Conservation (phyloP, 1,140 invertebrate genomes). For the Anastrepha ludens region DNA sequence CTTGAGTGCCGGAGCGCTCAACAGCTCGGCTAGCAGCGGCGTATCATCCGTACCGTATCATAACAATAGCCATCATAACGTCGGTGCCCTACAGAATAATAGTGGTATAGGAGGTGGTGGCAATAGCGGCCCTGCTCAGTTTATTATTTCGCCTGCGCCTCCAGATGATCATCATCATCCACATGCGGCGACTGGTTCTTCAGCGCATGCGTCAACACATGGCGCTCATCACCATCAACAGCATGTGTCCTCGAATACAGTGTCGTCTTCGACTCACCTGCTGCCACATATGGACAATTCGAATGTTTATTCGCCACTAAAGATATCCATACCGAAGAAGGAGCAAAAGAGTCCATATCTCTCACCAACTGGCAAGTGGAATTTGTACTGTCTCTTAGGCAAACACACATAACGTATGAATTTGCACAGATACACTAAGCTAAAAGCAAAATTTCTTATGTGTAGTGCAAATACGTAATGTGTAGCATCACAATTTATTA, state of each 20-base stretch:
- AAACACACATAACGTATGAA: not conserved
- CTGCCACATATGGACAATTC: conserved; percentile 57
- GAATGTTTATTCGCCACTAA: conserved; percentile 72
- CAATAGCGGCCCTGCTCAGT: conserved; percentile 47
- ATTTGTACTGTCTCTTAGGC: conserved; percentile 55
- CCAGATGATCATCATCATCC: conserved; percentile 61
- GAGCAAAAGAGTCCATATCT: conserved; percentile 89
- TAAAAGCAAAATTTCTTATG: not conserved
- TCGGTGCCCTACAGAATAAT: conserved; percentile 2
- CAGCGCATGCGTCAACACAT: conserved; percentile 59
- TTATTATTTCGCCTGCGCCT: conserved; percentile 58
- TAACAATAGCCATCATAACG: conserved; percentile 7
- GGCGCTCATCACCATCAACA: conserved; percentile 55
- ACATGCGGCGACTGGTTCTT: conserved; percentile 59
- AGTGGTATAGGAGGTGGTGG: conserved; percentile 27
- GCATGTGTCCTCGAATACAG: conserved; percentile 54
- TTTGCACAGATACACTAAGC: not conserved
- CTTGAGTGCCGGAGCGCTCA: conserved; percentile 30
- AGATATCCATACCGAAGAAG: conserved; percentile 74
- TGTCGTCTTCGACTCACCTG: conserved; percentile 52
- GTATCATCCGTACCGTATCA: conserved; percentile 2
- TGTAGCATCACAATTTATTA: not conserved
- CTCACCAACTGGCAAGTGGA: conserved; percentile 78
- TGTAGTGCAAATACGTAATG: not conserved
- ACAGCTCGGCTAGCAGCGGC: conserved; percentile 26